These are phyloP conservation scores for Lagria hirta DNA, from an alignment of 2,888 invertebrate species.

Conservation along the genomic window DNA sequence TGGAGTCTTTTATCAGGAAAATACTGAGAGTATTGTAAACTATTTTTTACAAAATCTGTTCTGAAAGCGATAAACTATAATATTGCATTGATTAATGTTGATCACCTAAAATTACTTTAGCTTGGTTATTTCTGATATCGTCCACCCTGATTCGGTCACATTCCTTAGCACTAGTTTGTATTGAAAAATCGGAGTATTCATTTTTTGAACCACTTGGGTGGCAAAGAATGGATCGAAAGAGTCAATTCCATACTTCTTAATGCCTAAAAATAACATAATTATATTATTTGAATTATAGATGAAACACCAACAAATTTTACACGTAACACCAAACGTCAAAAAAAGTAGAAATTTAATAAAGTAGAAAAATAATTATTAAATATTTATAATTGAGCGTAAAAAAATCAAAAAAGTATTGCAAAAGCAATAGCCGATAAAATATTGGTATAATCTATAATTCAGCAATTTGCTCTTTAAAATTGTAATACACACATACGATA, in stretches of 20 bases:
- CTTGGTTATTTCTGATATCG: slow-evolving; percentile 72
- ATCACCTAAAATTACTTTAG: slow-evolving; percentile 60
- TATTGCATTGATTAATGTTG: slow-evolving; percentile 11
- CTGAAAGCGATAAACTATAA: slow-evolving; percentile 5
- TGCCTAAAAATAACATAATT: slow-evolving; percentile 62
- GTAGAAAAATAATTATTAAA: slow-evolving; percentile 1
- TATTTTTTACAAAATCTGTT: slow-evolving; percentile 61
- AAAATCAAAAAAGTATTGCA: too few species aligned
- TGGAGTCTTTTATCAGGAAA: slow-evolving; percentile 78
- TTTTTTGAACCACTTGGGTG: slow-evolving; percentile 63
- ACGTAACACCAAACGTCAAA: too few species aligned
- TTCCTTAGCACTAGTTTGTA: slow-evolving; percentile 72
- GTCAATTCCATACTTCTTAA: slow-evolving; percentile 70
- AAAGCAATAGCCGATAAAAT: too few species aligned
- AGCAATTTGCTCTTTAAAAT: too few species aligned
- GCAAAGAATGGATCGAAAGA: slow-evolving; percentile 81
- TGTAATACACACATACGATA: too few species aligned
- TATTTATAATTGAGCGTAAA: too few species aligned
- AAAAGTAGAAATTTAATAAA: not conserved
- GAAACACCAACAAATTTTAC: too few species aligned
- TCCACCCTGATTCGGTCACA: slow-evolving; percentile 77
- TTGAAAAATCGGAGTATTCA: slow-evolving; percentile 65
- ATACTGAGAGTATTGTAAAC: slow-evolving; percentile 75
- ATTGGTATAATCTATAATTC: too few species aligned
- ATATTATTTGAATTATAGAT: too few species aligned